Evolutionary conservation across 2,888 invertebrate species (phyloP).

Genomic region (Chirona hameri): DNA sequence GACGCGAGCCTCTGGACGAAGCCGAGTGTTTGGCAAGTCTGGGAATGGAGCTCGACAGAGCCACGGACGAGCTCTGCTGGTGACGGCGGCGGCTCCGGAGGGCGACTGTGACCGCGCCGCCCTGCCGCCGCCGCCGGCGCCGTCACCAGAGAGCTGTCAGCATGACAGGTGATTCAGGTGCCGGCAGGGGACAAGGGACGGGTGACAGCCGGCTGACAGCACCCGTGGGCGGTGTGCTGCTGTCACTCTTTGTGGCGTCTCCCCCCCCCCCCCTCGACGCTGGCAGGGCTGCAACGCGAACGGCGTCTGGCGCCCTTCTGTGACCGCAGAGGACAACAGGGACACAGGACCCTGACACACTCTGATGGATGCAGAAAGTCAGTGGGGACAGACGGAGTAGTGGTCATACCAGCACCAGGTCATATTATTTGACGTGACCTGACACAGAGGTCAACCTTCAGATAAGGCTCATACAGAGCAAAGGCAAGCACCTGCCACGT

Average conservation of each 20-base stretch:
- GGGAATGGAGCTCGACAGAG: neutral
- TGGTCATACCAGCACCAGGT: too few species aligned
- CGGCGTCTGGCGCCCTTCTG: too few species aligned
- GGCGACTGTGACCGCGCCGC: neutral
- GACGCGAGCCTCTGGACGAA: neutral
- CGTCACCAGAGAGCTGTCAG: neutral
- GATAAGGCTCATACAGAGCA: too few species aligned
- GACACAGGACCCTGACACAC: too few species aligned
- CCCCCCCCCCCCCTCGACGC: neutral
- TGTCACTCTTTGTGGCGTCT: constrained; percentile 1
- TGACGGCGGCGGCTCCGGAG: neutral
- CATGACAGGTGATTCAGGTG: neutral
- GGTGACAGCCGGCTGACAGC: neutral
- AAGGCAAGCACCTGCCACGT: too few species aligned
- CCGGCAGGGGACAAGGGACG: neutral
- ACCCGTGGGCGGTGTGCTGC: neutral
- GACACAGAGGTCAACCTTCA: too few species aligned
- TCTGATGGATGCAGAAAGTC: too few species aligned
- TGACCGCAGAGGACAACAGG: too few species aligned
- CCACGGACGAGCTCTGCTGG: neutral
- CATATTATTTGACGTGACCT: too few species aligned
- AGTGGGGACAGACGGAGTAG: too few species aligned
- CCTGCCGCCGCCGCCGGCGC: neutral
- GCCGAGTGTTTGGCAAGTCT: neutral
- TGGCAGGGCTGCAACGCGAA: too few species aligned